Evolutionary conservation across 37 sponge, comb jelly and placozoan genomes (phyloP).

Genomic region (Theonella swinhoei): DNA sequence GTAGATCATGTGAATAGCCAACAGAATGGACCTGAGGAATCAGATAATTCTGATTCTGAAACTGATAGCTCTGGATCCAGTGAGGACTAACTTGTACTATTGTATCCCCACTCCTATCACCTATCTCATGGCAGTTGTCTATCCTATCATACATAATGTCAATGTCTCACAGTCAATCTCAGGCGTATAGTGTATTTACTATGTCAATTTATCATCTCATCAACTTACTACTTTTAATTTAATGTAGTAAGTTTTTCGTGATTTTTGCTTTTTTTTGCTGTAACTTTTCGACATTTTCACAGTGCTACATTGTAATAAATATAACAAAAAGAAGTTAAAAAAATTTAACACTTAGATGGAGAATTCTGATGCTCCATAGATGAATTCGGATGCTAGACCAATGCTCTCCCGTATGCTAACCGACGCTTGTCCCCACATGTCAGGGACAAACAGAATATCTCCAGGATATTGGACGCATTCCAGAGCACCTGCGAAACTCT

Average conservation of each 20-base stretch:
- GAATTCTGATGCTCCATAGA: constrained; percentile 87
- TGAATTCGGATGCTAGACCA: constrained; percentile 84
- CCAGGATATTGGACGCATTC: constrained; percentile 88
- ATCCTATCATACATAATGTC: too few relatives aligned
- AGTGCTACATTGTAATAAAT: not conserved
- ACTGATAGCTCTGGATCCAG: too few relatives aligned
- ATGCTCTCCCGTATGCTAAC: constrained; percentile 82
- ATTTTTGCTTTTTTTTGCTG: not conserved
- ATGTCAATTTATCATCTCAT: too few relatives aligned
- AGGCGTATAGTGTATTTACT: too few relatives aligned
- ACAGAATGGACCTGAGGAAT: not conserved
- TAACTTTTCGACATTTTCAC: not conserved
- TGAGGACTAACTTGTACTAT: too few relatives aligned
- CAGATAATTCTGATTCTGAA: not conserved
- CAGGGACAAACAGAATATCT: constrained; percentile 85
- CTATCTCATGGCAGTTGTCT: too few relatives aligned
- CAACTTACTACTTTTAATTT: too few relatives aligned
- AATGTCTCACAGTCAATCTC: too few relatives aligned
- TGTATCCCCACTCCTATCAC: too few relatives aligned
- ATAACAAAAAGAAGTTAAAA: not conserved
- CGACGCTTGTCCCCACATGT: constrained; percentile 85
- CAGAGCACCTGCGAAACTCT: constrained; percentile 30
- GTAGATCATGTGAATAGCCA: not conserved
- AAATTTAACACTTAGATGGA: constrained; percentile 69
- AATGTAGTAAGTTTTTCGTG: not conserved